Evolutionary conservation across 2,797 vertebrate species (phyloP), one percentile per base, ranked within the genome.

Genomic region (Melanogrammus aeglefinus): DNA sequence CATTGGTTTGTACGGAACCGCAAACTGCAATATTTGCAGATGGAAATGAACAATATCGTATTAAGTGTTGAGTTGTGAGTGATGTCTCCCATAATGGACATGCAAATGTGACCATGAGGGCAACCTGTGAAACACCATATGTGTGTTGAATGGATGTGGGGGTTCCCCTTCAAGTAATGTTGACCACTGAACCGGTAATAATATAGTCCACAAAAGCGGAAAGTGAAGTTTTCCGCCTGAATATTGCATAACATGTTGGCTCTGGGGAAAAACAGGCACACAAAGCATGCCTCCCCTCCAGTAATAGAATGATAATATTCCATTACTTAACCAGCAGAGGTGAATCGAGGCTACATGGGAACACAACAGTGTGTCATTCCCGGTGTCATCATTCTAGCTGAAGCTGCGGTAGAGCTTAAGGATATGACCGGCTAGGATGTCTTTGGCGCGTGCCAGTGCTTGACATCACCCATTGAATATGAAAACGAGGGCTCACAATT

Each of bases 41-140:
- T 82, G 89, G 88, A 93, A 93, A 91, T 86, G 88, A 88, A 90
- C 84, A 87, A 92, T 91, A 92, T 87, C 80, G 82, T 90, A 93
- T 91, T 92, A 92, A 89, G 91, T 88, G 89, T 87, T 89, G 86
- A 91, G 83, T 86, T 86, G 84, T 74, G 83, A 92, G 84, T 90
- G 89, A 89, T 91, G 86, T 91, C 86, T 86, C 89, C 83, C 80
- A 89, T 90, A 90, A 92, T 88, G 89, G 88, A 86, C 90, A 92
- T 79, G 89, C 86, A 86, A 92, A 16, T 89, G 89, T 90, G 89
- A 87, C 89, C 84, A 91, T 88, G 89, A 86, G 81, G 81, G 76
- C 3, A 81, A 88, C 84, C 82, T 85, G 75, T 76, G 86, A 70
- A 84, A 85, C 79, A 75, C 78, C 75, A 41, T 66, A 21, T 51